Conservation (phyloP, 2,797 vertebrate species). For the Mus minutoides region DNA sequence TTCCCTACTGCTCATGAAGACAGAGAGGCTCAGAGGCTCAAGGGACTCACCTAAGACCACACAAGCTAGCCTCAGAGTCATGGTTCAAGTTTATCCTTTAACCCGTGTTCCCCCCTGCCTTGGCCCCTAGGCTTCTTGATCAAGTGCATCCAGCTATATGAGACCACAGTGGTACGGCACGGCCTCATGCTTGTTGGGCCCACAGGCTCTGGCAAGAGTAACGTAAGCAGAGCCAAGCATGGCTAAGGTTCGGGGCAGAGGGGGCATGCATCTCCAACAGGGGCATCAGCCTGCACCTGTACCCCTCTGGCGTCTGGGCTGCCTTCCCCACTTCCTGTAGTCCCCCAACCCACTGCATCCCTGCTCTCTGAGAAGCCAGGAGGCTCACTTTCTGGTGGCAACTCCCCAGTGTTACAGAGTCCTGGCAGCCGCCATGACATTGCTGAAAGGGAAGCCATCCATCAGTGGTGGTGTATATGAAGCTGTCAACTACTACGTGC, state of each 20-base stretch:
- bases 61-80: background rate
- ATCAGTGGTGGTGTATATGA: constrained; percentile 93
- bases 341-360: background rate
- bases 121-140: constrained; percentile 91
- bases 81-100: background rate
- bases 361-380: background rate
- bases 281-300: background rate
- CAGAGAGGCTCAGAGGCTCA: background rate
- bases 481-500: constrained; percentile 90
- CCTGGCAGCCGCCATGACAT: constrained; percentile 92
- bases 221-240: constrained; percentile 85
- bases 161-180: constrained; percentile 94
- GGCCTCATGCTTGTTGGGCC: constrained; percentile 96
- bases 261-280: background rate
- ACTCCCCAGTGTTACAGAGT: constrained; percentile 93
- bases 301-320: background rate
- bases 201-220: constrained; percentile 95
- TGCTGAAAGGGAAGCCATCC: constrained; percentile 92
- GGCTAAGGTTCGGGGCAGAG: background rate
- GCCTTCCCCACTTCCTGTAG: constrained; percentile 44
- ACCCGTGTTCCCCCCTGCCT: background rate
- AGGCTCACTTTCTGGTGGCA: background rate
- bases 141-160: constrained; percentile 96
- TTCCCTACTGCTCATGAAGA: constrained; percentile 28
- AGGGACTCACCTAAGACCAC: background rate